Evolutionary conservation across 1,140 invertebrate species (phyloP), one percentile per base, ranked within the genome.

Genomic region (Habropoda laboriosa): DNA sequence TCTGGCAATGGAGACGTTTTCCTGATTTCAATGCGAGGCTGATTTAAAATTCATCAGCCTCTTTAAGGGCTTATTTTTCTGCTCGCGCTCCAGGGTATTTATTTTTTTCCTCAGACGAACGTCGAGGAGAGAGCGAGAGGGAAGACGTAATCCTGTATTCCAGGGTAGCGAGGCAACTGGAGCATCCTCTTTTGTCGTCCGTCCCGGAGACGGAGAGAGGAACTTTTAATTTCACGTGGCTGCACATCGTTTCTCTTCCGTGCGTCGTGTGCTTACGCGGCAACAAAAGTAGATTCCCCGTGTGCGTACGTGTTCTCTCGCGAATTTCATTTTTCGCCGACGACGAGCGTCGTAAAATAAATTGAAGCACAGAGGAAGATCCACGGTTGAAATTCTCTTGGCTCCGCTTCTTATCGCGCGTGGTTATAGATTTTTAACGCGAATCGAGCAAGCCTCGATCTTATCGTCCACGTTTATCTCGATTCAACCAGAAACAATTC

Each of bases 11-110:
- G 83, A 90, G 88, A 92, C 88, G 90, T 91, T 92, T 92, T 90
- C 87, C 86, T 86, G 90, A 92, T 91, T 91, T 92, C 89, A 92
- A 92, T 93, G 90, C 89, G 80, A 78, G 84, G 60, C 91, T 92
- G 91, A 93, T 93, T 93, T 93, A 93, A 93, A 93, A 93, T 93
- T 93, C 91, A 93, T 93, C 91, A 92, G 91, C 83, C 91, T 92
- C 90, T 92, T 92, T 91, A 92, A 91, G 89, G 92, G 91, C 91
- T 92, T 92, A 92, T 92, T 92, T 92, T 91, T 92, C 88, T 90
- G 88, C 91, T 90, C 84, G 80, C 86, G 91, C 92, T 91, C 87
- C 80, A 67, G 90, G 92, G 87, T 92, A 92, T 92, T 92, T 92
- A 91, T 93, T 92, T 92, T 71, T 30, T 66, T 73, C 70, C 66